Evolutionary conservation across 2,113 vertebrate genomes (phyloP), one percentile per base, ranked within the genome.

Genomic region (Syngnathus typhle): DNA sequence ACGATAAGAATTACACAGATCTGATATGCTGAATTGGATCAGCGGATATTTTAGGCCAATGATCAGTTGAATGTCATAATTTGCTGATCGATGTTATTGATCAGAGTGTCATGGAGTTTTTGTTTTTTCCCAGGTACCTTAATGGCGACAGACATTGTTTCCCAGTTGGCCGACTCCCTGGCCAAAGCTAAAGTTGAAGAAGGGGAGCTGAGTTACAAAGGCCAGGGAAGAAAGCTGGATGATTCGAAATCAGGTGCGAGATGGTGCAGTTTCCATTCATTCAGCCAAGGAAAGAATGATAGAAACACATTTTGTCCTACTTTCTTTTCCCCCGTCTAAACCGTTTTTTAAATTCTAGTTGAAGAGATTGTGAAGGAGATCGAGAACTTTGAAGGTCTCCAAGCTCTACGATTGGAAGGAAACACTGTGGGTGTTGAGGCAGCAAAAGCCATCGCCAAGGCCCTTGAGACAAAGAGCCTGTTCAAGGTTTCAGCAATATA

Each of bases 371-470:
- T 95, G 73, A 93, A 92, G 77, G 93, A 94, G 65, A 98, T 99
- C 21, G 88, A 93, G 76, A 92, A 90, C 11, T 99, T 94, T 69
- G 88, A 93, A 16, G 92, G 90, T 46, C 82, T 99, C 37, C 91
- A 94, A 82, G 94, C 95, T 2, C 86, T 99, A 77, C 85, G 95
- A 7, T 78, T 99, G 66, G 97, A 99, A 86, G 96, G 97, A 39
- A 99, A 99, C 89, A 99, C 97, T 0, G 75, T 98, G 4, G 97
- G 97, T 0, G 94, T 99, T 81, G 95, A 94, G 46, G 97, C 97
- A 0, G 95, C 96, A 44, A 90, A 89, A 73, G 93, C 95, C 81
- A 99, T 99, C 1, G 95, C 97, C 64, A 95, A 93, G 83, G 93
- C 95, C 23, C 89, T 99, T 56, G 93, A 97, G 85, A 95, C 92